Conservation (phyloP, 2,888 invertebrate species). For the Eupithecia abbreviata region DNA sequence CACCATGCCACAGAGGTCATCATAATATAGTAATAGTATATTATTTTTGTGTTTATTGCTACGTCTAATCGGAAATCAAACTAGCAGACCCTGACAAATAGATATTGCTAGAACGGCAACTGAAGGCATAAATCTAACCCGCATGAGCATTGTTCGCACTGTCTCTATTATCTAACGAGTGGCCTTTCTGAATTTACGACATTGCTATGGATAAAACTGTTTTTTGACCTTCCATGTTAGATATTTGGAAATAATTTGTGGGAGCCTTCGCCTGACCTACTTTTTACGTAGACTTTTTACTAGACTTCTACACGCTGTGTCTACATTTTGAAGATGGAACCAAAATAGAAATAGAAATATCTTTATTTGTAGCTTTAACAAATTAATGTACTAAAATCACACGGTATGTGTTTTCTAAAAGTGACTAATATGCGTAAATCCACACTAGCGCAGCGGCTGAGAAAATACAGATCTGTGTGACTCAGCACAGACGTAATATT, state of each 20-base stretch:
- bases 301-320: background rate
- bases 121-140: conserved; percentile 36
- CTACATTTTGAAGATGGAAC: background rate
- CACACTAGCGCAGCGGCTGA: too few species aligned
- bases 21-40: too few species aligned
- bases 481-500: too few species aligned
- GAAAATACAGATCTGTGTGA: too few species aligned
- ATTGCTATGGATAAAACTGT: conserved; percentile 40
- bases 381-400: too few species aligned
- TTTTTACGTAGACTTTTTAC: background rate
- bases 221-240: conserved; percentile 40
- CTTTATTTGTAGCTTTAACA: too few species aligned
- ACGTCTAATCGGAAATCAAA: background rate
- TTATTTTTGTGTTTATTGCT: background rate
- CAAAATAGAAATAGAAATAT: too few species aligned
- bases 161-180: conserved; percentile 36
- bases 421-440: too few species aligned
- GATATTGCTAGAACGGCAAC: conserved; percentile 2
- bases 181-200: conserved; percentile 40
- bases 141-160: conserved; percentile 34
- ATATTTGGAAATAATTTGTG: conserved; percentile 7
- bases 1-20: too few species aligned
- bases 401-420: too few species aligned
- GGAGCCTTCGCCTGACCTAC: background rate
- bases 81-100: background rate